A percentile compares a stretch with the other conserved stretches of the same genome.
These are phyloP conservation scores for Phalera bucephala DNA, from an alignment of 2,888 invertebrate genomes.

Conservation along the genomic window DNA sequence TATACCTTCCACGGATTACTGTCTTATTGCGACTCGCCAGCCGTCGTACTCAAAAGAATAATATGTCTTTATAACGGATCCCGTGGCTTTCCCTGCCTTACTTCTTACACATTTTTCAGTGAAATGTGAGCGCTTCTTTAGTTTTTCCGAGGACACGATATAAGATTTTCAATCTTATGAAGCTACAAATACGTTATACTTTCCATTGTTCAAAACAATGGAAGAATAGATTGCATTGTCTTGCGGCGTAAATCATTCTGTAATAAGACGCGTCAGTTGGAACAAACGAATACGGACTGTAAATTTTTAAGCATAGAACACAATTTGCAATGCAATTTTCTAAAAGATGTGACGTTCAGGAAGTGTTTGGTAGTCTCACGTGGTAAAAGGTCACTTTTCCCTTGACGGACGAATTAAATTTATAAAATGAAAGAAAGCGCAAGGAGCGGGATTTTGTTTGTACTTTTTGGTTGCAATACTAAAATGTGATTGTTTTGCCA, in stretches of 20 bases:
- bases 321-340: slow-evolving; percentile 19
- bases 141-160: slow-evolving; percentile 34
- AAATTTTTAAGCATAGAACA: slow-evolving; percentile 25
- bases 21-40: slow-evolving; percentile 66
- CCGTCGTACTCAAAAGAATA: slow-evolving; percentile 78
- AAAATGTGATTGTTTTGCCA: not conserved
- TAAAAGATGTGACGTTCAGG: slow-evolving; percentile 28
- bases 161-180: slow-evolving; percentile 36
- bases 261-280: slow-evolving; percentile 51
- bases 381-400: slow-evolving; percentile 62
- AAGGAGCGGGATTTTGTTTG: slow-evolving; percentile 23
- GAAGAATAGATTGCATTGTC: slow-evolving; percentile 79
- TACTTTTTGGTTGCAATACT: slow-evolving; percentile 9
- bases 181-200: slow-evolving; percentile 16
- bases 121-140: slow-evolving; percentile 73
- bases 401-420: slow-evolving; percentile 63
- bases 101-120: slow-evolving; percentile 78
- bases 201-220: slow-evolving; percentile 23
- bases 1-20: slow-evolving; percentile 75
- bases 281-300: slow-evolving; percentile 39
- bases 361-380: slow-evolving; percentile 42
- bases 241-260: slow-evolving; percentile 69
- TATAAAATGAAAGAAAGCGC: slow-evolving; percentile 39
- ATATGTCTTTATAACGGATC: slow-evolving; percentile 81
- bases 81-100: slow-evolving; percentile 74